Evolutionary conservation across 2,113 vertebrate species (phyloP).

Genomic region (Turnix velox): DNA sequence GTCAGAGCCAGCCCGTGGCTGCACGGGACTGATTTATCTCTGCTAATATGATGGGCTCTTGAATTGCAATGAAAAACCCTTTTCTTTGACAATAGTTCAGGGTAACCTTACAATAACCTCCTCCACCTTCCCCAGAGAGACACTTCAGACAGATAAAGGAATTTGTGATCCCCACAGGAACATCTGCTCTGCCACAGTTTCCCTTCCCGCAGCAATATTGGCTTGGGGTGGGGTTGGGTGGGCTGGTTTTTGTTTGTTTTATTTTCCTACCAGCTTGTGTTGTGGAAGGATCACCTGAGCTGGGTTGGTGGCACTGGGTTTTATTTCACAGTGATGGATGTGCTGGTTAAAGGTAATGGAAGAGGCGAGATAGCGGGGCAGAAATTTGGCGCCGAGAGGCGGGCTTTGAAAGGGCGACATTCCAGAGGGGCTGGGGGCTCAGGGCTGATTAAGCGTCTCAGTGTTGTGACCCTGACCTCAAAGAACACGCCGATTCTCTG

Average conservation of each 20-base stretch:
- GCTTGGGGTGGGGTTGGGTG: background rate
- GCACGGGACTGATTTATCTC: background rate
- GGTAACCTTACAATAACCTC: background rate
- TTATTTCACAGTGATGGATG: background rate
- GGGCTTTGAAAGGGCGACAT: slow-evolving; percentile 42
- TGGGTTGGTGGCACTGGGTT: background rate
- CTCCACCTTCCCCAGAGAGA: background rate
- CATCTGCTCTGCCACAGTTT: background rate
- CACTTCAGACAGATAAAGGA: background rate
- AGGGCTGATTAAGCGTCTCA: slow-evolving; percentile 74
- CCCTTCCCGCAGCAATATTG: background rate
- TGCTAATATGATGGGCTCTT: background rate
- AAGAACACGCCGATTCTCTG: slow-evolving; percentile 68
- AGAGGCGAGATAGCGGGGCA: slow-evolving; percentile 31
- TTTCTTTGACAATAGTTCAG: background rate
- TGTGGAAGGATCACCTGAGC: background rate
- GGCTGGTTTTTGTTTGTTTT: background rate
- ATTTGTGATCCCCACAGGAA: background rate
- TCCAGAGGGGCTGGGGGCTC: slow-evolving; percentile 70
- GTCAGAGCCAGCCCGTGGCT: background rate
- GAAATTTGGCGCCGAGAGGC: slow-evolving; percentile 53
- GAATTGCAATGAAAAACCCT: background rate
- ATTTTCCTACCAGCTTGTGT: background rate
- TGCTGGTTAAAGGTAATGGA: background rate
- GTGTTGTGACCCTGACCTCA: slow-evolving; percentile 73